Evolutionary conservation across 2,888 invertebrate genomes (phyloP), one percentile per base, ranked within the genome.

Genomic region (Lepeophtheirus nordmannii): DNA sequence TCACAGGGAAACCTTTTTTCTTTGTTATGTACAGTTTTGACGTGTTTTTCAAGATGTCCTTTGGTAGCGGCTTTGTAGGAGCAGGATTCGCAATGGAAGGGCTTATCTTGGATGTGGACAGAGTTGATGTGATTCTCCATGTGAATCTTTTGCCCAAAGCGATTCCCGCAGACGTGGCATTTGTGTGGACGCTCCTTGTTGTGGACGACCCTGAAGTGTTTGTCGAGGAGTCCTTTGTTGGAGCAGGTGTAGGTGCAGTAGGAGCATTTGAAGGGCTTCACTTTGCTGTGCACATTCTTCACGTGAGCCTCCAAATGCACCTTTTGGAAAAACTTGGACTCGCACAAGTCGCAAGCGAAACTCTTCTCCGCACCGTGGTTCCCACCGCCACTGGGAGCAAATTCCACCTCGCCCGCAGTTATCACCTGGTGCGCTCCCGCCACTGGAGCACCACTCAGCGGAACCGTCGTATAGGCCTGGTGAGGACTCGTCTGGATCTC

Each of bases 71-170:
- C 57, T 23, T 30, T 20, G 30, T 57, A 57, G 57, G 22, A 20
- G 30, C 57, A 57, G 11, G 20, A 20, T 14, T 57, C 57, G 57
- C 57, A 57, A 14, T 30, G 22, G 30, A 57, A 57, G 12, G 57
- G 57, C 30, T 57, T 57, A 30, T 57, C 30, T 10, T 30, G 57
- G 22, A 23, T 30, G 57, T 57, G 57, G 30, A 57, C 30, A 30
- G 57, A 20, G 20, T 57, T 57, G 57, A 57, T 30, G 30, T 57
- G 57, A 14, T 23, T 57, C 20, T 57, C 57, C 30, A 20, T 20
- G 57, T 57, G 57, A 57, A 57, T 30, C 30, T 57, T 57, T 30
- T 57, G 57, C 20, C 57, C 57, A 57, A 57, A 57, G 11, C 57
- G 57, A 20, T 57, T 57, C 57, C 20, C 20, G 30, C 57, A 57